Percentiles rank a stretch among this genome's conserved stretches.
Evolutionary conservation across 1,140 invertebrate species (phyloP).

Genomic region (Hylaeus anthracinus): DNA sequence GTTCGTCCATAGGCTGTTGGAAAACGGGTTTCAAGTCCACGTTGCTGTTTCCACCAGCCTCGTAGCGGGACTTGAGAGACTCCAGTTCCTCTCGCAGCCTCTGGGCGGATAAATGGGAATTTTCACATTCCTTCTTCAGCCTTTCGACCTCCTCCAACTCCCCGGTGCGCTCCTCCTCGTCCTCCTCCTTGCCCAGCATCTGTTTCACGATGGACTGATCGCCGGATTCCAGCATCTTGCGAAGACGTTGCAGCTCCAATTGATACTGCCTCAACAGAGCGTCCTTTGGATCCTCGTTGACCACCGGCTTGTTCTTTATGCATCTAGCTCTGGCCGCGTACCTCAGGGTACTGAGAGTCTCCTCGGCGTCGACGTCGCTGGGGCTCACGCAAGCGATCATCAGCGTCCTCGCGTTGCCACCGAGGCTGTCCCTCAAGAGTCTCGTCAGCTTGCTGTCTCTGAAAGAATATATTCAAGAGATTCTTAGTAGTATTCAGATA

Average conservation of each 20-base stretch:
- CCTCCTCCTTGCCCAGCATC: conserved; percentile 42
- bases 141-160: conserved; percentile 69
- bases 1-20: conserved; percentile 20
- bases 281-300: conserved; percentile 95
- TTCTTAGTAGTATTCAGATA: no score
- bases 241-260: conserved; percentile 90
- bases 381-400: conserved; percentile 97
- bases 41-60: conserved; percentile 29
- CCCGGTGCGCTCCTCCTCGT: conserved; percentile 17
- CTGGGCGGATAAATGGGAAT: conserved; percentile 72
- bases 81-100: conserved; percentile 74
- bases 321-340: conserved; percentile 96
- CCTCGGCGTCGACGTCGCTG: conserved; percentile 93
- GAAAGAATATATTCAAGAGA: conserved; percentile 84
- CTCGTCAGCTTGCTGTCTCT: conserved; percentile 96
- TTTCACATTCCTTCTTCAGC: conserved; percentile 72
- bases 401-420: conserved; percentile 95
- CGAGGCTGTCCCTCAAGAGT: conserved; percentile 93
- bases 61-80: conserved; percentile 66
- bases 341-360: conserved; percentile 93
- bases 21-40: background rate
- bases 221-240: conserved; percentile 83
- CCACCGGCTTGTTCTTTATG: conserved; percentile 94
- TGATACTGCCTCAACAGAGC: conserved; percentile 93
- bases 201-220: conserved; percentile 51